Percentiles rank a stretch among this genome's conserved stretches.
Evolutionary conservation across 2,113 vertebrate genomes (phyloP).

Genomic region (Arothron firmamentum): DNA sequence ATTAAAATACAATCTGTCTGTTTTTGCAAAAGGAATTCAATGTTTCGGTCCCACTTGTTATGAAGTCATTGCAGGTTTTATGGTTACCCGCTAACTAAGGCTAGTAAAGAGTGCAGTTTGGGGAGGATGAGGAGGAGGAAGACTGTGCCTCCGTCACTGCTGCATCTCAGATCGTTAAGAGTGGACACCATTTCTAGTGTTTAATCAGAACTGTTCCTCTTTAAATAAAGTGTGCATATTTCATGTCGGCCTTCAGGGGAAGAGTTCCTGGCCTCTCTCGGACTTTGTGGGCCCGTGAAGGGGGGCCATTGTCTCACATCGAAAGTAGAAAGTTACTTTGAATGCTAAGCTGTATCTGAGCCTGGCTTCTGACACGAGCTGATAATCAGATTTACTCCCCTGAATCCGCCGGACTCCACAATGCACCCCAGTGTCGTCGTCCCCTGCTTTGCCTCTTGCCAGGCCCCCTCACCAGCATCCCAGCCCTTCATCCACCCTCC

Average conservation of each 20-base stretch:
- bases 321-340: constrained; percentile 89
- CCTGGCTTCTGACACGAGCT: constrained; percentile 98
- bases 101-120: too few species aligned
- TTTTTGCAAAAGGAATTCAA: not conserved
- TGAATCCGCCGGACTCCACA: constrained; percentile 91
- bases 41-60: not conserved
- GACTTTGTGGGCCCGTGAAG: constrained; percentile 71
- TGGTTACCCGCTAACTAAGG: not conserved
- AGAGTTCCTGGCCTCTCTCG: constrained; percentile 19
- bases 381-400: constrained; percentile 99
- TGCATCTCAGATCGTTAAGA: not conserved
- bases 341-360: constrained; percentile 97
- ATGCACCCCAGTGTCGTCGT: constrained; percentile 90
- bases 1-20: not conserved
- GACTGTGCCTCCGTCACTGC: too few species aligned
- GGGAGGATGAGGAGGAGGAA: too few species aligned
- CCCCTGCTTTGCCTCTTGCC: constrained; percentile 40
- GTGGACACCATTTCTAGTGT: not conserved
- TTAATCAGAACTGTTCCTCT: not conserved
- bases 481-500: constrained; percentile 60
- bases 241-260: constrained; percentile 6
- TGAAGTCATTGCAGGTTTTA: constrained; percentile 8
- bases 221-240: not conserved
- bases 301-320: constrained; percentile 86
- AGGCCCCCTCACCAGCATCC: constrained; percentile 56